Percentiles rank a stretch among this genome's conserved stretches.
Evolutionary conservation across 2,888 invertebrate species (phyloP).

Genomic region (Octodonta nipae): DNA sequence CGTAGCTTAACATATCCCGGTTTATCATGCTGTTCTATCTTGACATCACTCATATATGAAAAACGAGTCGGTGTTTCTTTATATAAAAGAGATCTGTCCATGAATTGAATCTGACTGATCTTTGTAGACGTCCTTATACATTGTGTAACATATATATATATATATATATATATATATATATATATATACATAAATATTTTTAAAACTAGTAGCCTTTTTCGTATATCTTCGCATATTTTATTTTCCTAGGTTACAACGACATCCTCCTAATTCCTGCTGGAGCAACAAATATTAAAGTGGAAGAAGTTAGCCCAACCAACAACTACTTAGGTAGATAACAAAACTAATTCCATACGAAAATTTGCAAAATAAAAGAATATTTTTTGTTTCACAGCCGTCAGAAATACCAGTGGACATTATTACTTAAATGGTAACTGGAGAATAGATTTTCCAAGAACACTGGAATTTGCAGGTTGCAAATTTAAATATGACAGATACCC

Average conservation of each 20-base stretch:
- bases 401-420: conserved; percentile 69
- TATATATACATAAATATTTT: too few relatives aligned
- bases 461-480: conserved; percentile 67
- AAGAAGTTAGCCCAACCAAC: conserved; percentile 66
- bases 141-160: too few relatives aligned
- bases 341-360: not conserved
- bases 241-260: conserved; percentile 71
- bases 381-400: conserved; percentile 58
- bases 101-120: too few relatives aligned
- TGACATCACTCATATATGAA: too few relatives aligned
- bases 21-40: too few relatives aligned
- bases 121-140: too few relatives aligned
- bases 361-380: not conserved
- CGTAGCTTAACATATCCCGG: too few relatives aligned
- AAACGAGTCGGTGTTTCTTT: too few relatives aligned
- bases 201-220: conserved; percentile 1
- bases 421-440: conserved; percentile 91
- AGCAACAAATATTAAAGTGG: conserved; percentile 76
- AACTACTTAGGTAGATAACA: conserved; percentile 67
- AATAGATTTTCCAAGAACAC: conserved; percentile 75
- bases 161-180: too few relatives aligned
- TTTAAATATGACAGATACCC: conserved; percentile 81
- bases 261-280: conserved; percentile 81
- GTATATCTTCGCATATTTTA: too few relatives aligned
- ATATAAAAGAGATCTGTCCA: too few relatives aligned